Percentiles rank a stretch among this genome's conserved stretches.
These are phyloP conservation scores for Trichogramma evanescens DNA, from an alignment of 2,888 invertebrate genomes.

Conservation along the genomic window DNA sequence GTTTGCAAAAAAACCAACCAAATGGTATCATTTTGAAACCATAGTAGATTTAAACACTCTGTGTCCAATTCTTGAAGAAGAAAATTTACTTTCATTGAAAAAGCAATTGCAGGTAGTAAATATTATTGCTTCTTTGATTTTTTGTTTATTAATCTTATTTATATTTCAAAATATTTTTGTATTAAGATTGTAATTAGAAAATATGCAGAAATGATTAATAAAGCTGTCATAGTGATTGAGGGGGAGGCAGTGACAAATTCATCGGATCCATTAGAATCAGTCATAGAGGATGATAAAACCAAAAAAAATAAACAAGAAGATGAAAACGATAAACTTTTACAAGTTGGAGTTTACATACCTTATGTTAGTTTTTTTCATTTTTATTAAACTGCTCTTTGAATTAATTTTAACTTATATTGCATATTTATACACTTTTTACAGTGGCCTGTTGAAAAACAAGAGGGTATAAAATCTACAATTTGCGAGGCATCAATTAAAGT, in stretches of 20 bases:
- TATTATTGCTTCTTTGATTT: constrained; percentile 1
- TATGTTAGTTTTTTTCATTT: constrained; percentile 52
- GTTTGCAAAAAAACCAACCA: constrained; percentile 61
- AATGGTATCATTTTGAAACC: constrained; percentile 72
- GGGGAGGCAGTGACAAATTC: constrained; percentile 48
- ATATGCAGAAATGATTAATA: constrained; percentile 55
- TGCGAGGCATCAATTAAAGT: constrained; percentile 64
- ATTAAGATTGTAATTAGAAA: constrained; percentile 56
- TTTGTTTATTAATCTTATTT: not conserved
- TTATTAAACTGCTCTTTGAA: constrained; percentile 3
- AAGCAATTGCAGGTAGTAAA: constrained; percentile 59
- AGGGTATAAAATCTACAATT: constrained; percentile 27
- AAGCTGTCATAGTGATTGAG: constrained; percentile 67
- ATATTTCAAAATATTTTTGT: not conserved
- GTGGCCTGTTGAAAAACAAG: constrained; percentile 5
- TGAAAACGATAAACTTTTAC: constrained; percentile 48
- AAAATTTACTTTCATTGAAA: constrained; percentile 57
- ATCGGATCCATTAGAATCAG: constrained; percentile 56
- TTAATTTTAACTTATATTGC: not conserved
- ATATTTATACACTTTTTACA: constrained; percentile 7
- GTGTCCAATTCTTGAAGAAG: constrained; percentile 61
- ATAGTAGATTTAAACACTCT: constrained; percentile 69
- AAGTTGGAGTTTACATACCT: constrained; percentile 64
- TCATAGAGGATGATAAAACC: constrained; percentile 59
- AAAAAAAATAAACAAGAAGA: constrained; percentile 51